These are phyloP conservation scores for Drosophila orosa DNA, from an alignment of 1,140 invertebrate genomes.

Conservation along the genomic window DNA sequence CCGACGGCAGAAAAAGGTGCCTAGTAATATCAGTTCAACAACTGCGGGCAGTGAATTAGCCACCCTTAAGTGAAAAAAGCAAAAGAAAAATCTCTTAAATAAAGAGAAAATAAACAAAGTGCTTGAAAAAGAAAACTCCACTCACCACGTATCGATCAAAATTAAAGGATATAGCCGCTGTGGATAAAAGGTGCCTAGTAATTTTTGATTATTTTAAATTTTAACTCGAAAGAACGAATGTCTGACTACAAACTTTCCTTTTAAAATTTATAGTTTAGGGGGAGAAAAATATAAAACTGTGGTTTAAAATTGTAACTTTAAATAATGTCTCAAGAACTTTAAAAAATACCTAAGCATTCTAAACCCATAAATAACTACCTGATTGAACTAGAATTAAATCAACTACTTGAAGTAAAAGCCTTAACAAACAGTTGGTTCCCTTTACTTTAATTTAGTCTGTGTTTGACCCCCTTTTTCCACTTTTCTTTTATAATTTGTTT, in stretches of 20 bases:
- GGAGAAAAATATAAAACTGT: not conserved
- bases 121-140: not conserved
- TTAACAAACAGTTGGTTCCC: too few relatives aligned
- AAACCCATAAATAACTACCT: too few relatives aligned
- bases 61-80: constrained; percentile 2
- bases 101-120: constrained; percentile 10
- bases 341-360: not conserved
- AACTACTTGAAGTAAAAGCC: too few relatives aligned
- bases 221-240: not conserved
- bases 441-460: too few relatives aligned
- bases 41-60: constrained; percentile 25
- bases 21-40: constrained; percentile 36
- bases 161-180: constrained; percentile 11
- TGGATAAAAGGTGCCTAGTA: constrained; percentile 14
- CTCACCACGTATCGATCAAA: too few relatives aligned
- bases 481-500: too few relatives aligned
- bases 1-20: constrained; percentile 53
- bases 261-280: not conserved
- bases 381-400: too few relatives aligned
- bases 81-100: constrained; percentile 1
- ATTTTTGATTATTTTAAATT: not conserved
- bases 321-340: not conserved
- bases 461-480: too few relatives aligned
- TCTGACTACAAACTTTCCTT: not conserved
- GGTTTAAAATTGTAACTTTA: not conserved